phyloP scores from a whole-genome alignment of 2,888 invertebrate species.

The Andrena hattorfiana region DNA sequence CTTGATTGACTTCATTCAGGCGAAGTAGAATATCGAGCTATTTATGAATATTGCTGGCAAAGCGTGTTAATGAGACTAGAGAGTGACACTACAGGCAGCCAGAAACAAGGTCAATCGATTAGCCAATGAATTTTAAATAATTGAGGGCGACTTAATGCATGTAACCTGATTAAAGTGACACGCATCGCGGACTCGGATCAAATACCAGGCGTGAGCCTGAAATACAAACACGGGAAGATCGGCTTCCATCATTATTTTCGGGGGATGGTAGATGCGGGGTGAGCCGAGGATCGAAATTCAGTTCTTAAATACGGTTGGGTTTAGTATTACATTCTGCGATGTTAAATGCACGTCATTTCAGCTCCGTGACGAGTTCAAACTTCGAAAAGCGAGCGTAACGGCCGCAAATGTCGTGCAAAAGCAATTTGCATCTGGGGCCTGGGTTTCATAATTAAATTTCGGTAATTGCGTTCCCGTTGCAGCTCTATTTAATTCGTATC shows the following conservation, averaged over 20 bases:
- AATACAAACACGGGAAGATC: neutral
- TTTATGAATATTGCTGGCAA: conserved; percentile 36
- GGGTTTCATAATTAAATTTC: conserved; percentile 48
- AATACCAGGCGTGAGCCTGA: conserved; percentile 7
- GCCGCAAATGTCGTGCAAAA: conserved; percentile 34
- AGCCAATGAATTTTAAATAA: conserved; percentile 59
- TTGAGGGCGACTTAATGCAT: conserved; percentile 48
- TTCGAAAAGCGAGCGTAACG: conserved; percentile 18
- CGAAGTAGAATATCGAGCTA: conserved; percentile 31
- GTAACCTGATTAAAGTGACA: conserved; percentile 53
- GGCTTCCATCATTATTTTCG: neutral
- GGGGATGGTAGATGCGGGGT: too few relatives aligned
- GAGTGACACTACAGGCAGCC: conserved; percentile 23
- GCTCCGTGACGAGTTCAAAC: conserved; percentile 9
- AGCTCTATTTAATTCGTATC: conserved; percentile 45
- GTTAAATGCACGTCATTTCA: conserved; percentile 13
- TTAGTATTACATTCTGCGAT: neutral
- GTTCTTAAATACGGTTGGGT: neutral
- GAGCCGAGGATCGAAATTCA: neutral
- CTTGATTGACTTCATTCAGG: neutral
- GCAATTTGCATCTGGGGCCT: conserved; percentile 46
- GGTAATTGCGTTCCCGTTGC: conserved; percentile 32
- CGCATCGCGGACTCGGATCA: conserved; percentile 44
- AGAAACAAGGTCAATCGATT: conserved; percentile 58
- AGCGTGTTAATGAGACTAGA: conserved; percentile 40